These are phyloP conservation scores for Hippocampus mohnikei DNA, from an alignment of 2,113 vertebrate genomes.

Conservation along the genomic window DNA sequence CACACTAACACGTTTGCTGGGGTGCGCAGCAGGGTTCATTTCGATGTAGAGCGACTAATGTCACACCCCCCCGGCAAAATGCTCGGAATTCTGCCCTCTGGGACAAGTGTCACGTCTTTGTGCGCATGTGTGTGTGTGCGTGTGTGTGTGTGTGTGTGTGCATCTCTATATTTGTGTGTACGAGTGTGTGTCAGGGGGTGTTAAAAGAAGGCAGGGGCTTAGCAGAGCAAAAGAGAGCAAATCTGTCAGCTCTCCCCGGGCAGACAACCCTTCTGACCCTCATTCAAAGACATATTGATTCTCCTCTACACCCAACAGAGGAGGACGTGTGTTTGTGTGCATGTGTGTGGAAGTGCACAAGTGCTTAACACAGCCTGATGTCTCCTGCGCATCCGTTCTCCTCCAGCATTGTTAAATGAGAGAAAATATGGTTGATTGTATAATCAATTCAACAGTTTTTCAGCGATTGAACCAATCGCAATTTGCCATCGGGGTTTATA, in stretches of 20 bases:
- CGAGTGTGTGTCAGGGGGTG: constrained; percentile 60
- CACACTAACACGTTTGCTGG: constrained; percentile 12
- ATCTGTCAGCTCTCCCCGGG: constrained; percentile 82
- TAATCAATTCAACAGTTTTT: constrained; percentile 28
- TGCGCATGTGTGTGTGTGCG: constrained; percentile 1
- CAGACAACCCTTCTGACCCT: constrained; percentile 80
- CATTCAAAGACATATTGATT: constrained; percentile 85
- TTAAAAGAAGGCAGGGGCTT: constrained; percentile 69
- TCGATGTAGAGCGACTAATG: constrained; percentile 73
- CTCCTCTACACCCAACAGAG: constrained; percentile 72
- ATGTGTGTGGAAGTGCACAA: constrained; percentile 32
- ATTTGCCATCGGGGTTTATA: background rate
- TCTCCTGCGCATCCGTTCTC: constrained; percentile 41
- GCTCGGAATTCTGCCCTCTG: constrained; percentile 67
- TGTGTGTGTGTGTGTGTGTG: constrained; percentile 33
- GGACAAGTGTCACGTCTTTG: constrained; percentile 42
- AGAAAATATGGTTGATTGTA: constrained; percentile 24
- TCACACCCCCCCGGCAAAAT: constrained; percentile 75
- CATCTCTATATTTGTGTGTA: constrained; percentile 21
- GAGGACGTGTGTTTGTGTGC: constrained; percentile 34
- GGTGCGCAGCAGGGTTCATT: constrained; percentile 59
- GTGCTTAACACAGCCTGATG: constrained; percentile 62
- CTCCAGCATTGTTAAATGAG: constrained; percentile 30
- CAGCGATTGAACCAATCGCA: background rate
- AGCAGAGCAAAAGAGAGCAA: constrained; percentile 79